A percentile compares a stretch with the other conserved stretches of the same genome.
phyloP scores from a whole-genome alignment of 2,888 invertebrate species.

The Nematopogon swammerdamellus region DNA sequence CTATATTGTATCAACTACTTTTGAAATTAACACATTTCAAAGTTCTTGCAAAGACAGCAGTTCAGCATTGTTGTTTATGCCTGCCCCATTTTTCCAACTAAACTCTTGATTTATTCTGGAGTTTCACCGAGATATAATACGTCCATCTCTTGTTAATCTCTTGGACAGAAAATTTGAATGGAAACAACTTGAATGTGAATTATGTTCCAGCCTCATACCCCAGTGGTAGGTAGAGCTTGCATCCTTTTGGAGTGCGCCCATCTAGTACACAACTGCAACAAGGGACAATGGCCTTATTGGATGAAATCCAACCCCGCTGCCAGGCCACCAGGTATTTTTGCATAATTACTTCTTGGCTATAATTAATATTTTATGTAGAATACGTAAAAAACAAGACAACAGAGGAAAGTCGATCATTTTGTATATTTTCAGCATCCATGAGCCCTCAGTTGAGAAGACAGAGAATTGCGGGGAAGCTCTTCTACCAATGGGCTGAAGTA shows the following conservation, averaged over 20 bases:
- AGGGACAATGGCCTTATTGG: constrained; percentile 98
- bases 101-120: too few relatives aligned
- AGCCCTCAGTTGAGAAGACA: constrained; percentile 40
- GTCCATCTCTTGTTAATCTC: too few relatives aligned
- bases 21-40: too few relatives aligned
- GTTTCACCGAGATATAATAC: too few relatives aligned
- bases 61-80: too few relatives aligned
- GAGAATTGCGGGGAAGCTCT: constrained; percentile 92
- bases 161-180: too few relatives aligned
- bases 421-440: constrained; percentile 31
- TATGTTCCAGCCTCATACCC: constrained; percentile 93
- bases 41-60: too few relatives aligned
- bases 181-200: too few relatives aligned
- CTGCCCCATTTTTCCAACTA: too few relatives aligned
- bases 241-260: constrained; percentile 93
- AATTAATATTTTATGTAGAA: constrained; percentile 59
- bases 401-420: too few relatives aligned
- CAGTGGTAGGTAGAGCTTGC: constrained; percentile 89
- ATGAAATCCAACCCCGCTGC: constrained; percentile 72
- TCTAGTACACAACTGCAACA: constrained; percentile 96
- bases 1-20: too few relatives aligned
- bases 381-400: too few relatives aligned
- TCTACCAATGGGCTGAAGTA: constrained; percentile 96
- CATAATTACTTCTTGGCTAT: constrained; percentile 21
- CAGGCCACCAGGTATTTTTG: constrained; percentile 30